Evolutionary conservation across 2,797 vertebrate species (phyloP).

Genomic region (Acestrorhynchus altus): DNA sequence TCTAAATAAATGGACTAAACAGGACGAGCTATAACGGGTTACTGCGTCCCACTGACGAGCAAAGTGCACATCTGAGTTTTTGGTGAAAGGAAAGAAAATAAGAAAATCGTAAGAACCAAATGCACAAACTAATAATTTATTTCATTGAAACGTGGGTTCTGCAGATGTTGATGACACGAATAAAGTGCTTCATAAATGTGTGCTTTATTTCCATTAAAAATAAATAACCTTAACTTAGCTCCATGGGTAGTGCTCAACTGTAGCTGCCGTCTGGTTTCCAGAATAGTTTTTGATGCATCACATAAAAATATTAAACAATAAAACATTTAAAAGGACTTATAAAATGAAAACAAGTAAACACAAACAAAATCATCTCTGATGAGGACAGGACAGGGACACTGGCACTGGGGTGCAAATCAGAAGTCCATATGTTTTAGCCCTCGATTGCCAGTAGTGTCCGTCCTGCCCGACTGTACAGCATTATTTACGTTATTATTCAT

Average conservation of each 20-base stretch:
- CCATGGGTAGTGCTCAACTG: not conserved
- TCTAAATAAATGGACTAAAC: too few species aligned
- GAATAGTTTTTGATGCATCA: not conserved
- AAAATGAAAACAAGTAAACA: not conserved
- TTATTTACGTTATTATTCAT: not conserved
- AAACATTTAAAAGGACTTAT: slow-evolving; percentile 13
- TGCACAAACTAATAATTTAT: slow-evolving; percentile 45
- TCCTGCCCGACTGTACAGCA: slow-evolving; percentile 2
- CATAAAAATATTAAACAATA: not conserved
- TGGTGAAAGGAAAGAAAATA: not conserved
- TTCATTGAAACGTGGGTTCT: slow-evolving; percentile 31
- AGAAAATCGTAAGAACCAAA: slow-evolving; percentile 35
- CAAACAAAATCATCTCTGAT: not conserved
- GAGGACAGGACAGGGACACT: not conserved
- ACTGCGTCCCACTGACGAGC: too few species aligned
- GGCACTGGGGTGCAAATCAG: not conserved
- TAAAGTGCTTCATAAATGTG: slow-evolving; percentile 79
- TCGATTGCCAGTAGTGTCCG: not conserved
- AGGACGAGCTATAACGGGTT: too few species aligned
- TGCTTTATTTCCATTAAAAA: slow-evolving; percentile 27
- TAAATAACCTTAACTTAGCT: not conserved
- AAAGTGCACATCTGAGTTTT: too few species aligned
- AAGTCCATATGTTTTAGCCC: not conserved
- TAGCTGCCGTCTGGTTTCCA: not conserved
- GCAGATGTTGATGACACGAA: slow-evolving; percentile 55